Evolutionary conservation across 2,113 vertebrate species (phyloP), one percentile per base, ranked within the genome.

Genomic region (Dasypus novemcinctus): DNA sequence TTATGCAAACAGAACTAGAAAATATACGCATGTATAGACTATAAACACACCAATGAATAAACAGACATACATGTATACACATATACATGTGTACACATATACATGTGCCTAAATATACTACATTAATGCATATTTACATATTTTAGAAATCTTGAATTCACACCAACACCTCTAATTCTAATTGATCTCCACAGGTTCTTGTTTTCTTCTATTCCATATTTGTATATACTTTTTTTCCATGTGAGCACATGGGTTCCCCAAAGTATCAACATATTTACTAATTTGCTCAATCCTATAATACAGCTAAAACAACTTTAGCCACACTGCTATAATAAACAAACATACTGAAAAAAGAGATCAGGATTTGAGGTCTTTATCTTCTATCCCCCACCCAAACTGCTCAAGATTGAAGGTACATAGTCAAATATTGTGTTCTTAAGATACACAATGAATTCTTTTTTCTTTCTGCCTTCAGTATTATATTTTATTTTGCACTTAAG

Each of bases 401-500:
- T 90, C 52, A 96, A 87, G 27, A 87, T 5, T 76, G 75, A 95
- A 91, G 41, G 94, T 36, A 87, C 8, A 54, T 2, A 89, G 63
- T 41, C 25, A 93, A 96, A 93, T 79, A 82, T 21, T 69, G 38
- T 64, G 36, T 46, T 87, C 25, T 20, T 25, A 91, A 87, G 54
- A 91, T 89, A 86, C 8, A 87, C 31, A 74, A 87, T 76, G 9
- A 52, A 82, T 71, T 89, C 11, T 86, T 93, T 71, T 27, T 46
- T 72, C n/a, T 86, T 87, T 90, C 36, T 31, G 12, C 31, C 29
- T 93, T 92, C 38, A n/a, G 54, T 49, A 69, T 75, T 71, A 71
- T 1, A 90, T 92, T 95, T 92, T 81, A 89, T 27, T 91, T 96
- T 92, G 33, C 0, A 86, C 18, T 38, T 96, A 90, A 69, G 59